phyloP scores from a whole-genome alignment of 2,888 invertebrate genomes.

The Ctena decussata region DNA sequence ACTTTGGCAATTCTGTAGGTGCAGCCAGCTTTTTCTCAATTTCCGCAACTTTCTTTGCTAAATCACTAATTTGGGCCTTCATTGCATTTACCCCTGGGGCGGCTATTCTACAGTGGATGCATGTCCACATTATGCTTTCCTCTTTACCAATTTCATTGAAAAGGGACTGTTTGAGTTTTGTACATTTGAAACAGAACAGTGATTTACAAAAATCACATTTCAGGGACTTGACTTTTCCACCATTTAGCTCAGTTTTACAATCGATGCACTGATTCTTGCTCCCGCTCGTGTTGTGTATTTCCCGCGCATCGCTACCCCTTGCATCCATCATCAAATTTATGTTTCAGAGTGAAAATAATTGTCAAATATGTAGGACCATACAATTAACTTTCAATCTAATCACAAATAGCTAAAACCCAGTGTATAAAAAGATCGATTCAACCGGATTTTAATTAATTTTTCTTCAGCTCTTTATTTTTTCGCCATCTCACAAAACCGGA shows the following conservation, averaged over 20 bases:
- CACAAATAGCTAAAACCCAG: not conserved
- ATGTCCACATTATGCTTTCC: not conserved
- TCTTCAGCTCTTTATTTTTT: not conserved
- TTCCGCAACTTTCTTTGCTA: not conserved
- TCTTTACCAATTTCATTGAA: no score
- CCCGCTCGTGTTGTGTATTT: not conserved
- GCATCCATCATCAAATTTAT: no score
- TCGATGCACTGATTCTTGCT: not conserved
- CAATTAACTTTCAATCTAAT: not conserved
- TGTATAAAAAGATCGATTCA: not conserved
- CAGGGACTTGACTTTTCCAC: not conserved
- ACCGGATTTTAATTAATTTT: not conserved
- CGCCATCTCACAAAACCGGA: not conserved
- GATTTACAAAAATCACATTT: constrained; percentile 3
- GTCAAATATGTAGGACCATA: not conserved
- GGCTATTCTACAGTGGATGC: not conserved
- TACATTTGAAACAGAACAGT: not conserved
- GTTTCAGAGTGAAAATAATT: not conserved
- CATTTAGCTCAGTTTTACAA: not conserved
- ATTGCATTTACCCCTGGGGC: not conserved
- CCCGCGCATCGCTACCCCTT: not conserved
- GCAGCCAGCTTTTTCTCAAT: not conserved
- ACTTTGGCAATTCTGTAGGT: not conserved
- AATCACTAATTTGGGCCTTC: not conserved
- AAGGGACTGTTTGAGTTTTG: not conserved